Conservation (phyloP, 2,888 invertebrate species). For the Altica lythri region DNA sequence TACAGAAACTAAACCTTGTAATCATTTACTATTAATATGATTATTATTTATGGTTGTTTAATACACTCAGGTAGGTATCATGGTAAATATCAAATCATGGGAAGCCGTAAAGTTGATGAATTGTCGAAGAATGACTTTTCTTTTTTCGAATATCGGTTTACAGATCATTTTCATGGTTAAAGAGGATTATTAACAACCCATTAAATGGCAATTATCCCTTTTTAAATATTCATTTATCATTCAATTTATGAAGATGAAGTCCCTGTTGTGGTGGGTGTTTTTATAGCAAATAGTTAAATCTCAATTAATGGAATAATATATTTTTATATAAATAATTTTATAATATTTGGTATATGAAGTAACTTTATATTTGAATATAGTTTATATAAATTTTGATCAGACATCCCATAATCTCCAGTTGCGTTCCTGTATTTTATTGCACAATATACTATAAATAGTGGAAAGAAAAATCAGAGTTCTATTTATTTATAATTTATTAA, state of each 20-base stretch:
- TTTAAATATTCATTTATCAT: slow-evolving; percentile 49
- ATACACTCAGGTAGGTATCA: not conserved
- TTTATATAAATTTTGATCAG: too few species aligned
- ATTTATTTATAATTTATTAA: too few species aligned
- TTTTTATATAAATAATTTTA: not conserved
- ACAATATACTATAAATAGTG: not conserved
- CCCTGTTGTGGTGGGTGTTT: slow-evolving; percentile 27
- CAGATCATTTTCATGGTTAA: slow-evolving; percentile 34
- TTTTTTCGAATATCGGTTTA: slow-evolving; percentile 30
- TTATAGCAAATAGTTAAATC: slow-evolving; percentile 40
- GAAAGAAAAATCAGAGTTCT: too few species aligned
- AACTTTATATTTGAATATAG: too few species aligned
- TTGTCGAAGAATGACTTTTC: slow-evolving; percentile 42
- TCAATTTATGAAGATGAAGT: slow-evolving; percentile 30
- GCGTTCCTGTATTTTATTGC: too few species aligned
- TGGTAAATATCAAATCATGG: not conserved
- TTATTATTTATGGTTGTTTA: not conserved
- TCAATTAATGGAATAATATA: slow-evolving; percentile 30
- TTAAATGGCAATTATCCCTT: slow-evolving; percentile 46
- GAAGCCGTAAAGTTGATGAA: slow-evolving; percentile 46
- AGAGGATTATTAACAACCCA: slow-evolving; percentile 36
- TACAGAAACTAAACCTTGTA: too few species aligned
- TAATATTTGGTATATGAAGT: not conserved
- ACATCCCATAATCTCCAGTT: too few species aligned
- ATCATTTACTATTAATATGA: too few species aligned